Evolutionary conservation across 2,797 vertebrate genomes (phyloP), one percentile per base, ranked within the genome.

Genomic region (Gymnoscopelus braueri): DNA sequence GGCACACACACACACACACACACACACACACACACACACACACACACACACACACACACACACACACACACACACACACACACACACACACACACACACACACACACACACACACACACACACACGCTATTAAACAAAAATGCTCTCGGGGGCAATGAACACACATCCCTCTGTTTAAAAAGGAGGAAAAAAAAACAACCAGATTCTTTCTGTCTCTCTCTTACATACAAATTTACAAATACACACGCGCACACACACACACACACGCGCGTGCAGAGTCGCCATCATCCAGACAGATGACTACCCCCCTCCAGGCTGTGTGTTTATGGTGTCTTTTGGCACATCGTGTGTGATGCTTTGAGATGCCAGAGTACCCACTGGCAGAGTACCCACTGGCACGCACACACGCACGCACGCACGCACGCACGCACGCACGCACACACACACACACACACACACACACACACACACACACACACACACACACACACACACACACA

Each of bases 291-390:
- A 51, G 50, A 51, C 50, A 51, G 50, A 51, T 15, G 13, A 51
- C 50, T 13, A 13, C 12, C 50, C 49, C 77, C 84, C 85, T 76
- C 4, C 0, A 80, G 69, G 67, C 53, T 55, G 53, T 26, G 53
- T 6, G 24, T 19, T 83, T 85, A 82, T 76, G 84, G 72, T 75
- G 60, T 84, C 66, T 80, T 58, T 78, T 82, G 78, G 74, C 62
- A 63, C 69, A 79, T 44, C 2, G 8, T 10, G 8, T 10, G 39
- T 44, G 35, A 50, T 67, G 81, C 78, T 79, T 76, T 80, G 75
- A 82, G 80, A 80, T 70, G 81, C 82, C 79, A 32, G 55, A 57
- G 24, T 13, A 32, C 24, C 55, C 24, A 57, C 55, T 32, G 26
- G 55, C 55, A 57, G 10, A 1, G 53, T 55, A 23, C 26, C 13